Conservation (phyloP, 2,113 vertebrate species). For the Sylvia atricapilla region DNA sequence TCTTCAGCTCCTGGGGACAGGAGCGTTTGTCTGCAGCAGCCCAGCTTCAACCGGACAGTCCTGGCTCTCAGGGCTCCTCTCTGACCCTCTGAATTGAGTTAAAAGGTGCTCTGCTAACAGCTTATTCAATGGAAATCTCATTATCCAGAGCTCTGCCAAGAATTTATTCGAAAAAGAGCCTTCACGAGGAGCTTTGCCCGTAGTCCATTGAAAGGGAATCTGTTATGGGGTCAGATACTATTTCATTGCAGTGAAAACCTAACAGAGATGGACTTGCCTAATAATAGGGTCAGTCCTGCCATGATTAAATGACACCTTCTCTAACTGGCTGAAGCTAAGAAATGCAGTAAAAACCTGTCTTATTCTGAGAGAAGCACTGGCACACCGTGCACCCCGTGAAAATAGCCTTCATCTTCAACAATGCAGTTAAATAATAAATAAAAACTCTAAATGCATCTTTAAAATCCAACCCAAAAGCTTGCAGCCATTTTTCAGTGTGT, state of each 20-base stretch:
- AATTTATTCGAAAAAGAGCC: neutral
- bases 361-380: neutral
- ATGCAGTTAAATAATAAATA: neutral
- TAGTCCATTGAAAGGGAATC: conserved; percentile 16
- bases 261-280: conserved; percentile 4
- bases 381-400: neutral
- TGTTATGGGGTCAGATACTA: neutral
- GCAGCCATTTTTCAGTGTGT: neutral
- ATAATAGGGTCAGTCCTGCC: neutral
- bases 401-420: neutral
- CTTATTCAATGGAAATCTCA: conserved; percentile 58
- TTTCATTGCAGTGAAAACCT: conserved; percentile 19
- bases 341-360: neutral
- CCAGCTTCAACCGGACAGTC: neutral
- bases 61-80: neutral
- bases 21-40: neutral
- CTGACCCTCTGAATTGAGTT: neutral
- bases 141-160: conserved; percentile 32
- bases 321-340: neutral
- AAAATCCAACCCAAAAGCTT: neutral
- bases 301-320: neutral
- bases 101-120: conserved; percentile 49
- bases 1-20: neutral
- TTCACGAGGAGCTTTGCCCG: neutral
- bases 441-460: neutral